Evolutionary conservation across 2,797 vertebrate species (phyloP), one percentile per base, ranked within the genome.

Genomic region (Chanos chanos): DNA sequence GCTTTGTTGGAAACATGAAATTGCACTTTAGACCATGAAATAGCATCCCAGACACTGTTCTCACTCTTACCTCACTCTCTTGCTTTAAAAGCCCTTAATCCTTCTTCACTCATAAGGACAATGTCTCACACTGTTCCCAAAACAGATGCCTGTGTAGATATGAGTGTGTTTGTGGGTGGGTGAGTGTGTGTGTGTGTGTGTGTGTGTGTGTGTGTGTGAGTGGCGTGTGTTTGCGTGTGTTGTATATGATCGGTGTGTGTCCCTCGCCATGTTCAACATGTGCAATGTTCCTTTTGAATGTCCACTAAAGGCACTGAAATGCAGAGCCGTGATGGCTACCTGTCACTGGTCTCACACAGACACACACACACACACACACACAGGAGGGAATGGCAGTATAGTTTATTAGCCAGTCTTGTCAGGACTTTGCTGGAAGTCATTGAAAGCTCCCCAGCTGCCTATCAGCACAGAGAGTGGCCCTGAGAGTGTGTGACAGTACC

Each of bases 311-410:
- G n/a, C 61, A 49, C 41, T 54, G 39, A 15, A 22, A 9, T 50
- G 5, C 10, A 18, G 47, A 34, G 12, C 43, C 8, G 7, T 47
- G 28, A 39, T 45, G 21, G 57, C 22, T 39, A 40, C 22, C 30
- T 34, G 40, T 49, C 58, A 50, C 19, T 66, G 53, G 59, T 40
- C 53, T 43, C 47, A 28, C 45, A 58, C 41, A 16, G 7, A n/a
- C n/a, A n/a, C n/a, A n/a, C n/a, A n/a, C n/a, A n/a, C n/a, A n/a
- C n/a, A n/a, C n/a, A n/a, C n/a, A n/a, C n/a, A n/a, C n/a, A n/a
- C n/a, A n/a, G n/a, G n/a, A n/a, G n/a, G 30, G 22, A 48, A 12
- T 15, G 36, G 15, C 47, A 55, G 31, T 65, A 51, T 40, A 36
- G 56, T 55, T 40, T 37, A 36, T 53, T 66, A 55, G 43, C 24